Conservation (phyloP, 1,140 invertebrate species). For the Heterodera carotae region DNA sequence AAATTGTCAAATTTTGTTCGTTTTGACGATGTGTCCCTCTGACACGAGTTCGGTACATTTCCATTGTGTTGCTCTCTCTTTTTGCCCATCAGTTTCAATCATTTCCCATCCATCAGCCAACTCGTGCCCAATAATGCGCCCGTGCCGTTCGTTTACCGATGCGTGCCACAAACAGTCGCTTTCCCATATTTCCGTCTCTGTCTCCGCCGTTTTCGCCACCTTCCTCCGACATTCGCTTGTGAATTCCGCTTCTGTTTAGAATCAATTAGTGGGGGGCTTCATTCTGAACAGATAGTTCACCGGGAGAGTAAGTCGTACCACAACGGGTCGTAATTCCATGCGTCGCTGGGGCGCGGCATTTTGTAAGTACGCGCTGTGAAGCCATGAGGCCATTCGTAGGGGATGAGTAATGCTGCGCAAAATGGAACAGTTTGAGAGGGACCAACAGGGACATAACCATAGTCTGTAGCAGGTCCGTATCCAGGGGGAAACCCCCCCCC, state of each 20-base stretch:
- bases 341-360: background rate
- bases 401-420: background rate
- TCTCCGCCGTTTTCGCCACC: background rate
- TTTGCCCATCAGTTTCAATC: no score
- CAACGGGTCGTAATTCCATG: slow-evolving; percentile 2
- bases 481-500: no score
- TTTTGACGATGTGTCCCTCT: no score
- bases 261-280: background rate
- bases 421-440: background rate
- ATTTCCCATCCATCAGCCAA: slow-evolving; percentile 26
- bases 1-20: slow-evolving; percentile 13
- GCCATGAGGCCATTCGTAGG: background rate
- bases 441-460: no score
- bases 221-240: background rate
- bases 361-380: background rate
- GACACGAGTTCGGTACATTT: no score
- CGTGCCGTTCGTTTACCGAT: slow-evolving; percentile 37
- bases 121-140: slow-evolving; percentile 14
- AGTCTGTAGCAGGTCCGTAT: no score
- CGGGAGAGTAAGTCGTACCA: slow-evolving; percentile 1
- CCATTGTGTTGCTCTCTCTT: no score
- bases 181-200: slow-evolving; percentile 25
- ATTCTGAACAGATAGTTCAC: background rate
- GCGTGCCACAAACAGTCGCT: slow-evolving; percentile 36
- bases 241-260: background rate